These are phyloP conservation scores for Callopanchax toddi DNA, from an alignment of 2,113 vertebrate genomes.

Conservation along the genomic window DNA sequence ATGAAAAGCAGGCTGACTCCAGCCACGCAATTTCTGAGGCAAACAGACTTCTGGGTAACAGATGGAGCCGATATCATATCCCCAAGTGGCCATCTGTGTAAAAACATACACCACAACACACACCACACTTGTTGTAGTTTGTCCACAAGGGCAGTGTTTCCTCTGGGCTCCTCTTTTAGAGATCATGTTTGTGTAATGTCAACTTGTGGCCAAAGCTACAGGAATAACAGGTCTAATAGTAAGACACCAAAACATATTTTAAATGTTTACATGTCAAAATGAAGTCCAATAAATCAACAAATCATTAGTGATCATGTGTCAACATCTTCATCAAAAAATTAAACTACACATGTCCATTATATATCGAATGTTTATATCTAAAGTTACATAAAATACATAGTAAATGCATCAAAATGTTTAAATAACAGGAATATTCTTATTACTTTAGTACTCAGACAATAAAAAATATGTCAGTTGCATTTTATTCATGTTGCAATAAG, in stretches of 20 bases:
- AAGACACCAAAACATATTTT: background rate
- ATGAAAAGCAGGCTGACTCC: slow-evolving; percentile 46
- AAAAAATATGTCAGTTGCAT: too few relatives aligned
- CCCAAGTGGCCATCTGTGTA: slow-evolving; percentile 51
- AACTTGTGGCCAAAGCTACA: slow-evolving; percentile 29
- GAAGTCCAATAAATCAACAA: background rate
- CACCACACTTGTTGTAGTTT: slow-evolving; percentile 50
- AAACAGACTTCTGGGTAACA: slow-evolving; percentile 55
- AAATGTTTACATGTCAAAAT: too few relatives aligned
- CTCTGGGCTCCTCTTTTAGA: slow-evolving; percentile 29
- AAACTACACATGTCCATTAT: too few relatives aligned
- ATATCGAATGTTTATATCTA: too few relatives aligned
- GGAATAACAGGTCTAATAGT: background rate
- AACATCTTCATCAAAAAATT: too few relatives aligned
- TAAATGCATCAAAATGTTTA: too few relatives aligned
- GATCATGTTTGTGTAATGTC: slow-evolving; percentile 23
- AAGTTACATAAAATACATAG: too few relatives aligned
- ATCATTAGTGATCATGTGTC: too few relatives aligned
- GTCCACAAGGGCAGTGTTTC: slow-evolving; percentile 37
- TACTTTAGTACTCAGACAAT: too few relatives aligned
- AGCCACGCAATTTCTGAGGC: slow-evolving; percentile 38
- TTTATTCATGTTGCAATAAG: too few relatives aligned
- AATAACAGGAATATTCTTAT: too few relatives aligned
- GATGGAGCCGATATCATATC: slow-evolving; percentile 61
- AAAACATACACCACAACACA: slow-evolving; percentile 44